Evolutionary conservation across 2,888 invertebrate species (phyloP), one percentile per base, ranked within the genome.

Genomic region (Drosophila prolongata): DNA sequence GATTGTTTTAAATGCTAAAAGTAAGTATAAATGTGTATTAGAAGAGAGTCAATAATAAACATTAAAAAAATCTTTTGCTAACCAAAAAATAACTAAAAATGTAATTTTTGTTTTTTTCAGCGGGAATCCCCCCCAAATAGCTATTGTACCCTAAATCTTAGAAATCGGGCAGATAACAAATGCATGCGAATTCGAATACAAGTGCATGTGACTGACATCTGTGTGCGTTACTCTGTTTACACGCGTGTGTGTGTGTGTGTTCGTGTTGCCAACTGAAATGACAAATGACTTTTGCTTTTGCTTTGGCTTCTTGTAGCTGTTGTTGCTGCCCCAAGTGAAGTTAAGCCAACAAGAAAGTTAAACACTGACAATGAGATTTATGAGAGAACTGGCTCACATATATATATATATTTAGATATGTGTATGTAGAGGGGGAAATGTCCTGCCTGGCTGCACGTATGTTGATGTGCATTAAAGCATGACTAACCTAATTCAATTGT

Each of bases 401-500:
- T 40, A 67, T 46, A 24, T 16, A 16, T 8, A 65, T 16, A 59
- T 52, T 66, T 42, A 47, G 35, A 46, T 27, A 11, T 38, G 6
- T 38, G 2, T 5, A 16, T 14, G 50, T 19, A 16, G 30, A n/a
- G 50, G 24, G 40, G 54, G 30, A 40, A 44, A 44, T 72, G 80
- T 78, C 65, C 76, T 86, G 80, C 62, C 73, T 86, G 79, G 77
- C 73, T 83, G 87, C 77, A 79, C 78, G 78, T 89, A 81, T 84
- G 81, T 74, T 86, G 83, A 81, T 88, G 86, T 85, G 86, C 87
- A 88, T 85, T 88, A 85, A 88, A 77, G 84, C 85, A 83, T 85
- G 89, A 86, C 85, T 85, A 88, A 85, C 89, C 86, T 83, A 85
- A 85, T 85, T 85, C 88, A 88, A 88, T 86, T 85, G 80, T 86